Base-by-base conservation (phyloP, 1,140 invertebrate species). In the Neomicropteryx cornuta region DNA sequence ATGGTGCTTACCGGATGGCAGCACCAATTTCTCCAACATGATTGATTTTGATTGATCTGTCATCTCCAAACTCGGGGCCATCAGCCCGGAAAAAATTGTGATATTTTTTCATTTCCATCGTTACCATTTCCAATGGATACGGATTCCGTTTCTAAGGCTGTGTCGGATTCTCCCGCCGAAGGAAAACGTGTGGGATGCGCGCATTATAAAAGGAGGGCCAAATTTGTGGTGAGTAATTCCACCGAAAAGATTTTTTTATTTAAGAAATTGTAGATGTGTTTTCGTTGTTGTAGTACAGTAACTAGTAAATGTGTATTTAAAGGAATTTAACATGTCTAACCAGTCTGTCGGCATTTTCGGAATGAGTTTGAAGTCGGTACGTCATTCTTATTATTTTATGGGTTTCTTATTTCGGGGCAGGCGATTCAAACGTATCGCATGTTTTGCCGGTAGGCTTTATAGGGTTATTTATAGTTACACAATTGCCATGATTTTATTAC, bases 171-270 rank as follows among this genome's bases (percentile, higher is more conserved):
- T n/a, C n/a, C n/a, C n/a, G n/a, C n/a, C n/a, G n/a, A n/a, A n/a
- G 60, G 62, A 51, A 73, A 73, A 58, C 57, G 62, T 17, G 60
- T 71, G 49, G 83, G 83, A 27, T 86, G 83, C 59, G 73, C 75
- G 35, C 83, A 86, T 62, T 86, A 86, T 46, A 83, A 83, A 52
- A 72, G 83, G 50, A 76, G 79, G 52, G 82, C 81, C 3, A 85
- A 85, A 66, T 85, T 85, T 66, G 82, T 86, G 61, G 83, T 84
- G 66, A 76, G 76, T 70, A 46, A 41, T 23, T 13, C 4, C n/a
- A 23, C 8, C 13, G 2, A 18, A 2, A 41, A 14, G 19, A 21
- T 22, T n/a, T 20, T 11, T 3, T 30, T 17, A 11, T 18, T 18
- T n/a, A 5, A 16, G 29, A 17, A 16, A 28, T 13, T 17, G 4